Percentiles rank a stretch among this genome's conserved stretches.
Evolutionary conservation across 2,888 invertebrate genomes (phyloP).

Genomic region (Choristoneura rosaceana): DNA sequence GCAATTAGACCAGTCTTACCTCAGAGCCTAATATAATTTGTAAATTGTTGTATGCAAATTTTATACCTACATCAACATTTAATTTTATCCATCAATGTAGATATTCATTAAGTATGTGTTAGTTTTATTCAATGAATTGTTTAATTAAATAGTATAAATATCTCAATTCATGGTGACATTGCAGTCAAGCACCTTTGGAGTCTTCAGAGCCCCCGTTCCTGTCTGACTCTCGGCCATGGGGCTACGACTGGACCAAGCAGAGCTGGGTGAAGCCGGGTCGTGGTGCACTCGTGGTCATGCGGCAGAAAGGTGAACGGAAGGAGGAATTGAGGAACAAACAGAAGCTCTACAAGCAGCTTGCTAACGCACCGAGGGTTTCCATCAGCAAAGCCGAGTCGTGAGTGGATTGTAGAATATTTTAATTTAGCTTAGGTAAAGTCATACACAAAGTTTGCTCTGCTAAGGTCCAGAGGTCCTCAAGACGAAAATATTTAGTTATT

Average conservation of each 20-base stretch:
- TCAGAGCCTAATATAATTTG: too few species aligned
- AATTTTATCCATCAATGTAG: too few species aligned
- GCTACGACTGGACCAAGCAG: slow-evolving; percentile 41
- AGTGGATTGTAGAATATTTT: slow-evolving; percentile 5
- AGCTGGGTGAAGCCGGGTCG: slow-evolving; percentile 33
- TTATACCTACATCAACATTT: too few species aligned
- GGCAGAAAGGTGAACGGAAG: slow-evolving; percentile 1
- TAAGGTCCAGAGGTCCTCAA: too few species aligned
- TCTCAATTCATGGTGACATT: not conserved
- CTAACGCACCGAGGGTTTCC: not conserved
- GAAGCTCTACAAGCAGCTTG: not conserved
- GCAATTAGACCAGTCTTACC: too few species aligned
- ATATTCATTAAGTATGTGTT: too few species aligned
- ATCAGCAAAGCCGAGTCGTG: slow-evolving; percentile 52
- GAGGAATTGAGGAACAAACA: not conserved
- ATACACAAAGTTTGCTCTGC: too few species aligned
- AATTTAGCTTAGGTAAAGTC: too few species aligned
- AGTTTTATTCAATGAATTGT: too few species aligned
- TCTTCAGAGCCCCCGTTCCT: not conserved
- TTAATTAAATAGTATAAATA: not conserved
- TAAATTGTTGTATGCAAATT: too few species aligned
- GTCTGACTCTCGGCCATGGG: slow-evolving; percentile 10
- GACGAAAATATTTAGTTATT: too few species aligned
- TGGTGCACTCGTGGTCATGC: slow-evolving; percentile 7
- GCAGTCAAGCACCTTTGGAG: not conserved